phyloP scores from a whole-genome alignment of 2,797 vertebrate species.

The Pangasius djambal region DNA sequence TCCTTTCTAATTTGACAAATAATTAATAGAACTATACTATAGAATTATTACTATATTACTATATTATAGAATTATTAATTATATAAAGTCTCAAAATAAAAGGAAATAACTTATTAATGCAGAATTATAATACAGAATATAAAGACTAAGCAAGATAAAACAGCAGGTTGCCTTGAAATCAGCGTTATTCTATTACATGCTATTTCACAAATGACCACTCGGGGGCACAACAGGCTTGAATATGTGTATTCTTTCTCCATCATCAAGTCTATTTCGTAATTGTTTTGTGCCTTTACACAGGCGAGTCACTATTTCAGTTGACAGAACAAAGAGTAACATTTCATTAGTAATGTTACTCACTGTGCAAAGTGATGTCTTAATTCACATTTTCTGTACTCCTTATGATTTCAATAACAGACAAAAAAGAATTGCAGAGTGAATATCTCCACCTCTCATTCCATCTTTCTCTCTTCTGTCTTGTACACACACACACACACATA shows the following conservation, averaged over 20 bases:
- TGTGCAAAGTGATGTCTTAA: background rate
- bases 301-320: background rate
- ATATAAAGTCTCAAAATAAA: background rate
- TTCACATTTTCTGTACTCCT: background rate
- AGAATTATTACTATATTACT: no score
- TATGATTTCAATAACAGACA: background rate
- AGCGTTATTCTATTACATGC: background rate
- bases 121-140: background rate
- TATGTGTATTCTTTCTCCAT: background rate
- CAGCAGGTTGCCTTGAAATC: background rate
- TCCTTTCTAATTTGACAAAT: background rate
- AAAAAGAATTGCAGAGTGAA: background rate
- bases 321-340: slow-evolving; percentile 1
- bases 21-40: background rate
- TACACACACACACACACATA: slow-evolving; percentile 31
- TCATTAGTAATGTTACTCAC: background rate
- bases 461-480: slow-evolving; percentile 13
- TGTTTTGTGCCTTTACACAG: slow-evolving; percentile 1
- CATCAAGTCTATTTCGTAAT: background rate
- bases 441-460: background rate
- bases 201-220: slow-evolving; percentile 14
- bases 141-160: background rate
- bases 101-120: background rate
- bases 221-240: slow-evolving; percentile 32
- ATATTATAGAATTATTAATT: background rate